phyloP scores from a whole-genome alignment of 2,888 invertebrate genomes.

The Monoplex corrugatus region DNA sequence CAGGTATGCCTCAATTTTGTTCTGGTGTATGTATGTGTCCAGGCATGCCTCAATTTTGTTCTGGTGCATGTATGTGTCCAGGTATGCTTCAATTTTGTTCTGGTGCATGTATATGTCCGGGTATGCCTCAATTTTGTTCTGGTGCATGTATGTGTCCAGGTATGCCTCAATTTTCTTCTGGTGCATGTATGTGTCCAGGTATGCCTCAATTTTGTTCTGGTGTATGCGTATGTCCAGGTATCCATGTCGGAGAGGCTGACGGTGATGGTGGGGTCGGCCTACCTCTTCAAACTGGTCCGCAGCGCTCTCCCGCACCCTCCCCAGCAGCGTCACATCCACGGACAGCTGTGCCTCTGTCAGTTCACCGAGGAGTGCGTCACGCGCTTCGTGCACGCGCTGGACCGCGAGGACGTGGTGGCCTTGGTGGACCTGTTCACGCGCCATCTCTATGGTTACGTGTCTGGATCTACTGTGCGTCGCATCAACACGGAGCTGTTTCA shows the following conservation, averaged over 20 bases:
- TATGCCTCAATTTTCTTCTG: no score
- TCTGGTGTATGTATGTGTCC: no score
- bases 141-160: no score
- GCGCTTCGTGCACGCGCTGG: constrained; percentile 55
- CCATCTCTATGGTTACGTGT: constrained; percentile 56
- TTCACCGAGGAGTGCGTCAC: constrained; percentile 62
- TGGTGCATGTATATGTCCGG: no score
- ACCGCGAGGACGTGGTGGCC: constrained; percentile 56
- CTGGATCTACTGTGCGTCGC: constrained; percentile 52
- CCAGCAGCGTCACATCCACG: constrained; percentile 63
- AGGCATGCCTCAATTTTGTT: no score
- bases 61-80: no score
- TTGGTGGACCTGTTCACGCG: constrained; percentile 57
- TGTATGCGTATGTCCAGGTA: constrained; percentile 56
- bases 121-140: no score
- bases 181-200: no score
- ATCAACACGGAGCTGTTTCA: constrained; percentile 55
- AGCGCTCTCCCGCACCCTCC: constrained; percentile 57
- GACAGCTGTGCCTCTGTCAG: constrained; percentile 64
- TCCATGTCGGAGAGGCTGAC: constrained; percentile 69
- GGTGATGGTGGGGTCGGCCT: constrained; percentile 70
- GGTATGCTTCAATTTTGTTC: no score
- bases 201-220: no score
- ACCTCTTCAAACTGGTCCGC: constrained; percentile 61
- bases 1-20: no score